A percentile compares a stretch with the other conserved stretches of the same genome.
phyloP scores from a whole-genome alignment of 53 echinoderm and acorn worm species.

The Pentamera pediparva region DNA sequence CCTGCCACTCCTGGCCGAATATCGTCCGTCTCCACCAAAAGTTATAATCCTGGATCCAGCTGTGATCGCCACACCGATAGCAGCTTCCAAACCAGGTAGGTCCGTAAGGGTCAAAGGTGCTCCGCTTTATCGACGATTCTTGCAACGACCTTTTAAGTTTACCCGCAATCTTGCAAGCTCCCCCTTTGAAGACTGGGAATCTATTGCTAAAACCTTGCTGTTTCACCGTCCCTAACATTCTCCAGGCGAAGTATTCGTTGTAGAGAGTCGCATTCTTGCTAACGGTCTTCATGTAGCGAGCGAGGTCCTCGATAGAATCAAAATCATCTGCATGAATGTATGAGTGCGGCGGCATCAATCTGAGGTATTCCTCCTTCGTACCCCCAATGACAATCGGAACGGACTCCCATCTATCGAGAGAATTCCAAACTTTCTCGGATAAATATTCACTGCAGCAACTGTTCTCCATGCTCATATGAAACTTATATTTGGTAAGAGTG shows the following conservation, averaged over 20 bases:
- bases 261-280: conserved; percentile 1
- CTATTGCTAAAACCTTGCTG: neutral
- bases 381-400: conserved; percentile 11
- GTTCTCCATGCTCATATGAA: conserved; percentile 15
- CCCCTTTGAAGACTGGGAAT: conserved; percentile 6
- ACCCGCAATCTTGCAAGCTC: conserved; percentile 7
- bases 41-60: conserved; percentile 10
- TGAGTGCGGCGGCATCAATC: conserved; percentile 7
- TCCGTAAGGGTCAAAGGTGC: neutral
- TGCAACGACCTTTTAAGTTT: neutral
- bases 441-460: conserved; percentile 31
- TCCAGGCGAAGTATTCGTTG: conserved; percentile 18
- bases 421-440: conserved; percentile 15
- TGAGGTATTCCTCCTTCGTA: conserved; percentile 2
- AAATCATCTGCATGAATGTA: conserved; percentile 23
- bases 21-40: conserved; percentile 14
- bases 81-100: neutral
- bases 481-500: neutral
- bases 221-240: neutral
- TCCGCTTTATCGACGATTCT: neutral
- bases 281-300: neutral
- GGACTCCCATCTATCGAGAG: neutral
- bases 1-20: neutral
- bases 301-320: conserved; percentile 14
- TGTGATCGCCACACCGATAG: conserved; percentile 6